Base-by-base conservation (phyloP, 2,113 vertebrate genomes). In the Charina bottae region DNA sequence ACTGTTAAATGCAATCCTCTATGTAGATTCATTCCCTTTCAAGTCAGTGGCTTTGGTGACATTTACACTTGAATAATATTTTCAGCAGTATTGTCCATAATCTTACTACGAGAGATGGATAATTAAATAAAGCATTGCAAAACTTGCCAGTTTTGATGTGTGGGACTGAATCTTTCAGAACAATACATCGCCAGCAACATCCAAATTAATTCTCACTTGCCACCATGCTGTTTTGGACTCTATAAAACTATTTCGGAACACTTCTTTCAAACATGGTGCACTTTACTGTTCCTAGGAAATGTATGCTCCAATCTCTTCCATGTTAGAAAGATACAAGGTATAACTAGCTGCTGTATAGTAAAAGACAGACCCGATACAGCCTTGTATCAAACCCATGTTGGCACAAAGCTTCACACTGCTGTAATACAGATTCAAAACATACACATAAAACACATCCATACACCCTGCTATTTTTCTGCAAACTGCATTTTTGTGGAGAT, bases 121-220 rank as follows among this genome's bases (percentile, higher is more conserved):
- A 92, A 87, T 1, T 58, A 0, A 7, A 92, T 37, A 42, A 62
- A 55, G 53, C 94, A 95, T 89, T 68, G 92, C 90, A 86, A 42
- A 37, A 78, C 46, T 55, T 28, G 28, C 54, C 42, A 78, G 23
- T 24, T 7, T 46, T 60, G 23, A 90, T 88, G 91, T 0, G 60
- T 93, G 95, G 72, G 95, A 92, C 55, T 91, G 55, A 87, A 58
- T 93, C 93, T 92, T 87, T 59, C n/a, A 90, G 59, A 95, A 58
- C 86, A 92, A 94, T 33, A 87, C 64, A 94, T 93, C 89, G 95
- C 87, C 78, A 88, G 78, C 59, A 95, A 68, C 78, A 28, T 59
- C 54, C 58, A 88, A 24, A 93, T 85, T 90, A 86, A 91, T 68
- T 88, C 85, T 84, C 88, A 94, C 91, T 68, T 92, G 24, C 64